Evolutionary conservation across 2,797 vertebrate species (phyloP).

Genomic region (Alauda arvensis): DNA sequence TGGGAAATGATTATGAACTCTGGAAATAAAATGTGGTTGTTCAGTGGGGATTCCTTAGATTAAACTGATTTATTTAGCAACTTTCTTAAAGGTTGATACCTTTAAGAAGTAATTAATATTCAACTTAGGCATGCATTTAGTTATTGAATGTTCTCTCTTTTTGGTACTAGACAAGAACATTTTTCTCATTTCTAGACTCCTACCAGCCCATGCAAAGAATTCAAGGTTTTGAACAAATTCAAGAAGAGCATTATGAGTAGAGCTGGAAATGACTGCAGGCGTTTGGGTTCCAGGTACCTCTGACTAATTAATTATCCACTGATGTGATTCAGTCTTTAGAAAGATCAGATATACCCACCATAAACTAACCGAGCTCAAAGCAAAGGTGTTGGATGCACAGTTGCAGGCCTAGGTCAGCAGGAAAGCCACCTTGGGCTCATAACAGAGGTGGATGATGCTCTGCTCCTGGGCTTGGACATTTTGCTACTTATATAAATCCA

Average conservation of each 20-base stretch:
- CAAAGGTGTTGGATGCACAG: not conserved
- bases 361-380: not conserved
- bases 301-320: not conserved
- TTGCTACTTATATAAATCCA: not conserved
- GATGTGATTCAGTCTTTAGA: not conserved
- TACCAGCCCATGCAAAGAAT: not conserved
- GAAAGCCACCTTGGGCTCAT: fast-evolving
- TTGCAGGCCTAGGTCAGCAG: not conserved
- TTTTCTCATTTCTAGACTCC: not conserved
- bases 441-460: not conserved
- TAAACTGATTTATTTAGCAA: not conserved
- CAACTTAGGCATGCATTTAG: fast-evolving
- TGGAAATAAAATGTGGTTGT: not conserved
- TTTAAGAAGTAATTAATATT: fast-evolving
- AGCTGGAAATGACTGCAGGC: not conserved
- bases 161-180: not conserved
- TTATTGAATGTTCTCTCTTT: not conserved
- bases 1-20: not conserved
- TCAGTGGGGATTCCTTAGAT: not conserved
- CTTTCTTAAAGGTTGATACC: not conserved
- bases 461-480: not conserved
- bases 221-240: not conserved
- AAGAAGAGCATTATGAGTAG: not conserved
- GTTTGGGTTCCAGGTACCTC: not conserved
- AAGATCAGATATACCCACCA: not conserved